Evolutionary conservation across 2,888 invertebrate genomes (phyloP).

Genomic region (Dioctria linearis): DNA sequence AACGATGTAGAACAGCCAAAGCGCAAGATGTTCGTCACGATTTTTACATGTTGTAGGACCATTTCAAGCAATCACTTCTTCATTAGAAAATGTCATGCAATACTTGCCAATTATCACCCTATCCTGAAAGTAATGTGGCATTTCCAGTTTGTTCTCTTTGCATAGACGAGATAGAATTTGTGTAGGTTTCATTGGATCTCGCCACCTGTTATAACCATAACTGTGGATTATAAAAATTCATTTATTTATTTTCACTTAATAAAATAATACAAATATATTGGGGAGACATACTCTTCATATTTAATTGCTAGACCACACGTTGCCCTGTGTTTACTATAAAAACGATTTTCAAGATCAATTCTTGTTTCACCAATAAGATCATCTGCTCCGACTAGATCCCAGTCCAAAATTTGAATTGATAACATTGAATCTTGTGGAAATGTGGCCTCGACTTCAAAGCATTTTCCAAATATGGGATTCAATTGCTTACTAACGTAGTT

Average conservation of each 20-base stretch:
- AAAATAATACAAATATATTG: no score
- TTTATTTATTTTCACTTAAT: neutral
- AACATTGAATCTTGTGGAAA: constrained; percentile 93
- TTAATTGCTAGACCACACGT: constrained; percentile 86
- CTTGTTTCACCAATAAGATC: constrained; percentile 93
- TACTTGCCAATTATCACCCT: constrained; percentile 82
- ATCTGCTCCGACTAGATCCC: constrained; percentile 92
- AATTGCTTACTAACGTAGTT: constrained; percentile 93
- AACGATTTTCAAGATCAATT: constrained; percentile 92
- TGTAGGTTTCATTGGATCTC: constrained; percentile 90
- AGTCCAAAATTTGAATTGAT: constrained; percentile 88
- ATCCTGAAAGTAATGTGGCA: constrained; percentile 80
- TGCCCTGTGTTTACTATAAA: constrained; percentile 90
- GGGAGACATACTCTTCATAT: constrained; percentile 76
- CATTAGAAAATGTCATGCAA: constrained; percentile 78
- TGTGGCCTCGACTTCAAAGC: constrained; percentile 93
- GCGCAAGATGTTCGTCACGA: constrained; percentile 91
- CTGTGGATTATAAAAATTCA: constrained; percentile 69
- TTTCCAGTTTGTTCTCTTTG: constrained; percentile 88
- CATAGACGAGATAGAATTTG: constrained; percentile 89
- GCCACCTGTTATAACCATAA: constrained; percentile 89
- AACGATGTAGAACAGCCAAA: constrained; percentile 83
- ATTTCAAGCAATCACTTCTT: constrained; percentile 73
- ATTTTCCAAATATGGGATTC: constrained; percentile 93
- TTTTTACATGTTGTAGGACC: constrained; percentile 73